Evolutionary conservation across 2,888 invertebrate species (phyloP).

Genomic region (Mesoligia furuncula): DNA sequence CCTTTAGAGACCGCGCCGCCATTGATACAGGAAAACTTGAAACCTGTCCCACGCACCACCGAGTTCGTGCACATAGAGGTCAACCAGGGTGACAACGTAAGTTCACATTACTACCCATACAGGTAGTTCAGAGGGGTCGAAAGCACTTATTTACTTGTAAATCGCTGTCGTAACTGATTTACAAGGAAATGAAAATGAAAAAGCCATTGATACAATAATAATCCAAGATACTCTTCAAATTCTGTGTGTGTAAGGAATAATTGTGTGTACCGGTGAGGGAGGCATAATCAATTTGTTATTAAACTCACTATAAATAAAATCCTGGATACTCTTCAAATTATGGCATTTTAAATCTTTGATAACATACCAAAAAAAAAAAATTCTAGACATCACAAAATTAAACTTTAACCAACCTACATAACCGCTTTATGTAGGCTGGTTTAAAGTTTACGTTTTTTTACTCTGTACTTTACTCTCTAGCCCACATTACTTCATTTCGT

Average conservation of each 20-base stretch:
- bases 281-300: no score
- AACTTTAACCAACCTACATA: not conserved
- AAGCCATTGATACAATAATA: not conserved
- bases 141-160: not conserved
- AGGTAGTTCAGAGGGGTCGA: not conserved
- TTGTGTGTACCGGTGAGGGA: no score
- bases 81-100: constrained; percentile 49
- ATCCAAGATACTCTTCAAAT: not conserved
- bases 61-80: constrained; percentile 63
- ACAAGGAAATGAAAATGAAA: no score
- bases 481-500: not conserved
- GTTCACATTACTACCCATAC: not conserved
- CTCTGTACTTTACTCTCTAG: no score
- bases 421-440: not conserved
- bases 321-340: not conserved
- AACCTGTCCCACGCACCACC: constrained; percentile 25
- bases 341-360: not conserved
- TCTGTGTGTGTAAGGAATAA: no score
- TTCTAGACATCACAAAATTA: not conserved
- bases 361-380: not conserved
- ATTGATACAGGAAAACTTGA: constrained; percentile 49
- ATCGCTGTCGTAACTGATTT: not conserved
- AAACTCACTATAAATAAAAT: not conserved
- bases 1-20: constrained; percentile 41
- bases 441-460: not conserved